phyloP scores from a whole-genome alignment of 2,113 vertebrate genomes.

The Indicator indicator region DNA sequence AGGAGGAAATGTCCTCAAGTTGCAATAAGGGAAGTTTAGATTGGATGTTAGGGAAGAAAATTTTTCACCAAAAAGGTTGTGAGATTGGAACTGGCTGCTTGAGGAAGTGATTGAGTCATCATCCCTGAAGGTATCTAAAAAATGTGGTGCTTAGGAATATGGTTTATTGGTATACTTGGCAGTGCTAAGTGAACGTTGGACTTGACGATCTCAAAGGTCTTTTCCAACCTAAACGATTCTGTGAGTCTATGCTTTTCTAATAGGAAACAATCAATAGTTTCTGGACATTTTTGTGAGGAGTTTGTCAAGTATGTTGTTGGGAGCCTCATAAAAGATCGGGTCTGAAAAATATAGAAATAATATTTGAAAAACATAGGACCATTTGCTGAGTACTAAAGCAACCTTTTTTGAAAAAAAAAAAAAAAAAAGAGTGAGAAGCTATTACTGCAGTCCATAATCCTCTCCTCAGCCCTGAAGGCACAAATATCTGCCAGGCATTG shows the following conservation, averaged over 20 bases:
- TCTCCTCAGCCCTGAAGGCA: conserved; percentile 4
- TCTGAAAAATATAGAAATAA: neutral
- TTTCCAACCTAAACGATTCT: neutral
- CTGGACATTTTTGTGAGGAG: neutral
- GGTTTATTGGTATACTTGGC: neutral
- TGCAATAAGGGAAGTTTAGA: neutral
- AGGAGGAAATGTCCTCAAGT: neutral
- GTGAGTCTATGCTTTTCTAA: neutral
- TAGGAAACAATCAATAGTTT: neutral
- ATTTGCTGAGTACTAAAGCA: too few species aligned
- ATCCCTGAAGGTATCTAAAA: neutral
- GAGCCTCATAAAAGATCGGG: neutral
- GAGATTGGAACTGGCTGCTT: neutral
- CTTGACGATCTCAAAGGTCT: neutral
- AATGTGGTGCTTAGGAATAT: neutral
- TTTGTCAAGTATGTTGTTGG: neutral
- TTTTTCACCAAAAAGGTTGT: neutral
- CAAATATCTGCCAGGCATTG: conserved; percentile 37
- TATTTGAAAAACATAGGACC: neutral
- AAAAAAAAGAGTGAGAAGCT: neutral
- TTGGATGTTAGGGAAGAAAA: neutral
- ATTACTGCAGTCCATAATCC: conserved; percentile 33
- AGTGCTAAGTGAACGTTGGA: neutral
- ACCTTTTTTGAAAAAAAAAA: neutral
- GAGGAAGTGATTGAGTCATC: neutral